phyloP scores from a whole-genome alignment of 2,113 vertebrate genomes.

The Oncorhynchus clarkii region DNA sequence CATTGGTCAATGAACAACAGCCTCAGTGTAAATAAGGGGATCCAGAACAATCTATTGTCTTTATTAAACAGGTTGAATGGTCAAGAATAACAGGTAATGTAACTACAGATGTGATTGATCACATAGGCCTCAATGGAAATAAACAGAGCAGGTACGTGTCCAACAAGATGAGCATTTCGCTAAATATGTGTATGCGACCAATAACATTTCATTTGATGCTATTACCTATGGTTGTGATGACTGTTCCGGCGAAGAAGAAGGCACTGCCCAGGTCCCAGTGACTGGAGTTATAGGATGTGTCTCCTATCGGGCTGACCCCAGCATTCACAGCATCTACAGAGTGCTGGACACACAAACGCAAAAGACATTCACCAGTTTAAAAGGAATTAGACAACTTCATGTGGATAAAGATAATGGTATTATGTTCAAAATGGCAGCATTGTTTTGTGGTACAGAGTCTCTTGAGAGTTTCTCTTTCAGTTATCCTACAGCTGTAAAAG shows the following conservation, averaged over 20 bases:
- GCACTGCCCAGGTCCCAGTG: conserved; percentile 97
- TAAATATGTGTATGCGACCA: no score
- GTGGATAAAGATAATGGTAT: not conserved
- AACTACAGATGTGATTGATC: not conserved
- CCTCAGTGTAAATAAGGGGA: no score
- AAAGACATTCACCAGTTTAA: not conserved
- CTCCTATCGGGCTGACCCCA: conserved; percentile 91
- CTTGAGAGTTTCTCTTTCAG: no score
- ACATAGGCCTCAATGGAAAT: not conserved
- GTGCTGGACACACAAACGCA: conserved; percentile 70
- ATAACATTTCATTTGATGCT: not conserved
- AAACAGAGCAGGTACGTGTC: not conserved
- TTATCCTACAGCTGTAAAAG: no score
- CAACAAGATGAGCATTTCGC: no score
- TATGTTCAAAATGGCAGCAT: no score
- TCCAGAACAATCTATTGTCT: not conserved
- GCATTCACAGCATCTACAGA: conserved; percentile 90
- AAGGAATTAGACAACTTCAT: not conserved
- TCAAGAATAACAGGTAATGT: not conserved
- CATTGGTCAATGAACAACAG: no score
- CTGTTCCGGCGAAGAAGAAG: conserved; percentile 98
- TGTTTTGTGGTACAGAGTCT: no score
- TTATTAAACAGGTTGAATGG: not conserved
- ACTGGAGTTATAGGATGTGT: conserved; percentile 89
- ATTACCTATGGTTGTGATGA: conserved; percentile 97